Base-by-base conservation (phyloP, 1,140 invertebrate genomes). In the Caenorhabditis inopinata region DNA sequence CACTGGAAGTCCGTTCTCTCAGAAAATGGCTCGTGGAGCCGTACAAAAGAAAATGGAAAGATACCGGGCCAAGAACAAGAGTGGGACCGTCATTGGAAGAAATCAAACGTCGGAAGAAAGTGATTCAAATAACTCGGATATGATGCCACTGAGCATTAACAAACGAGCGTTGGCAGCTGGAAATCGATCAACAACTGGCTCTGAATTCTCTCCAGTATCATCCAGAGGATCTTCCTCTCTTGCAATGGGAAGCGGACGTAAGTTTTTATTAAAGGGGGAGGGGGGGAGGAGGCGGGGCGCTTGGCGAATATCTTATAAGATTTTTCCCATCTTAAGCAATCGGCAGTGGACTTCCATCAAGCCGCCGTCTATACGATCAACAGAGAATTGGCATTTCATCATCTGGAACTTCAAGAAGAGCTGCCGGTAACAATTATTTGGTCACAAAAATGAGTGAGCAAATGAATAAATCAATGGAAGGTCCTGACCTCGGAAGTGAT, bases 71-170 rank as follows among this genome's bases (percentile, higher is more conserved):
- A 73, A 62, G 29, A 79, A 79, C 29, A 79, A 75, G 45, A 48
- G 11, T 47, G 47, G 74, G 38, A 18, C 9, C 4, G 47, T 49
- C 14, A 45, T 27, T 35, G 73, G 62, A 4, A 29, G 78, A 27
- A 58, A 73, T 45, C 78, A 79, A 45, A 79, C 78, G 45, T 74
- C 62, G 2, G 78, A 79, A 51, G 78, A 79, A n/a, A 79, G 78
- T 45, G 78, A 79, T 53, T 68, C 51, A 25, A 79, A 79, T 35
- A 79, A 58, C 12, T 68, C 51, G 16, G 58, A 68, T 68, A 68
- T 68, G 58, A 68, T 68, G 58, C 58, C 58, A 21, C 23, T 68
- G 32, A 68, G 58, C 38, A 68, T 68, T 11, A 68, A 68, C 23
- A 68, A 68, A 21, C 35, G 58, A 68, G 58, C 58, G 6, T 68